Conservation (phyloP, 2,113 vertebrate genomes). For the Bagarius yarrelli region DNA sequence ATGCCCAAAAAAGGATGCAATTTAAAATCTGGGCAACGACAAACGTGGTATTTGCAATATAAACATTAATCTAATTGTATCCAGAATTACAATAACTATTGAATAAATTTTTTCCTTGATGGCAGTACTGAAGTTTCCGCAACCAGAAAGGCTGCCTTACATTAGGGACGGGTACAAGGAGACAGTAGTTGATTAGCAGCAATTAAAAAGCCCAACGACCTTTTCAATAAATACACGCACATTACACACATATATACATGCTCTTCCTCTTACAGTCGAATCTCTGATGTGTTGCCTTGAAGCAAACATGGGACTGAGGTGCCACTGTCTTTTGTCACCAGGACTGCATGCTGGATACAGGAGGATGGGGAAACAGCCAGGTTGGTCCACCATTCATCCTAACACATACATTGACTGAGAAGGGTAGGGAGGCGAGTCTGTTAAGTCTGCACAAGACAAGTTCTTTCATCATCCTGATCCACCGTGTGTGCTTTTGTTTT, state of each 20-base stretch:
- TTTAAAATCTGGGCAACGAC: slow-evolving; percentile 43
- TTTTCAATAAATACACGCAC: slow-evolving; percentile 90
- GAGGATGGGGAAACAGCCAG: slow-evolving; percentile 19
- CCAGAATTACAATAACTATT: slow-evolving; percentile 48
- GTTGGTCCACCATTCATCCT: slow-evolving; percentile 30
- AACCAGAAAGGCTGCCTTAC: slow-evolving; percentile 66
- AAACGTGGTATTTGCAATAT: slow-evolving; percentile 53
- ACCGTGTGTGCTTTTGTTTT: slow-evolving; percentile 9
- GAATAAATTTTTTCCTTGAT: slow-evolving; percentile 60
- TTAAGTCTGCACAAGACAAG: slow-evolving; percentile 39
- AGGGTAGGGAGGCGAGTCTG: slow-evolving; percentile 22
- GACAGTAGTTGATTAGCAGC: slow-evolving; percentile 99
- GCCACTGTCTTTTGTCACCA: slow-evolving; percentile 22
- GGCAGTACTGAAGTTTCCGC: slow-evolving; percentile 73
- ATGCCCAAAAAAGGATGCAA: slow-evolving; percentile 35
- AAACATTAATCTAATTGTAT: slow-evolving; percentile 52
- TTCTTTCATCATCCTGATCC: slow-evolving; percentile 38
- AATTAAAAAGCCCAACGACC: slow-evolving; percentile 71
- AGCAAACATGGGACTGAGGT: slow-evolving; percentile 31
- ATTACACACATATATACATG: slow-evolving; percentile 40
- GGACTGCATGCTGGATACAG: slow-evolving; percentile 48
- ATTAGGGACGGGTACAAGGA: slow-evolving; percentile 87
- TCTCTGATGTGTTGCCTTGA: slow-evolving; percentile 7
- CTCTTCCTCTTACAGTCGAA: slow-evolving; percentile 50
- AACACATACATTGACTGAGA: slow-evolving; percentile 11